phyloP scores from a whole-genome alignment of 2,113 vertebrate species.

The Butastur rufipennis region DNA sequence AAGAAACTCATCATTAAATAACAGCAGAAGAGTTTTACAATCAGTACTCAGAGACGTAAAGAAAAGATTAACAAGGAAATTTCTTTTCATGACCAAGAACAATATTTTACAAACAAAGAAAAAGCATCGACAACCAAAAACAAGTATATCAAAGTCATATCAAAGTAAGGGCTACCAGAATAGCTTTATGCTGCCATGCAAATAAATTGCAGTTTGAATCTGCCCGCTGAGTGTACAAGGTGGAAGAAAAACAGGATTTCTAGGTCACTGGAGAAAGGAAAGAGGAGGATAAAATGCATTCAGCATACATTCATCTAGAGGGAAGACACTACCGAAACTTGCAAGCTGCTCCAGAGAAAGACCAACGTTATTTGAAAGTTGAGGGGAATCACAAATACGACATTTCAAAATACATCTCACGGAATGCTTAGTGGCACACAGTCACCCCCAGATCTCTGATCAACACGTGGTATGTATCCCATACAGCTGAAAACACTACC shows the following conservation, averaged over 20 bases:
- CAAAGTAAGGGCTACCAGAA: neutral
- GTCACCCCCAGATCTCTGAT: accelerated
- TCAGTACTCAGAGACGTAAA: neutral
- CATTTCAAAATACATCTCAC: neutral
- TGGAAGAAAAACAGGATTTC: neutral
- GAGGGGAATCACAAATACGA: neutral
- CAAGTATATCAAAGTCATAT: neutral
- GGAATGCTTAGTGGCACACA: neutral
- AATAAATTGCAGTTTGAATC: neutral
- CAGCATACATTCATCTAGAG: neutral
- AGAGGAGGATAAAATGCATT: neutral
- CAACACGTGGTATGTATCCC: accelerated
- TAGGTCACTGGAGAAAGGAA: neutral
- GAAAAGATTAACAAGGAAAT: neutral
- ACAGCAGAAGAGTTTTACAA: neutral
- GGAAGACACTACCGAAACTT: neutral
- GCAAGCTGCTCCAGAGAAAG: neutral
- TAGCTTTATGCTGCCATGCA: neutral
- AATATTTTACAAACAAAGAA: neutral
- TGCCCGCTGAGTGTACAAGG: neutral
- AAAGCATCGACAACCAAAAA: neutral
- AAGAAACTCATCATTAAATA: neutral
- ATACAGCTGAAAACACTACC: neutral
- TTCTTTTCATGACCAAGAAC: neutral
- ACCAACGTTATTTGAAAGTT: neutral